These are phyloP conservation scores for Darevskia nairensis DNA, from an alignment of 2,797 vertebrate genomes.

Conservation along the genomic window DNA sequence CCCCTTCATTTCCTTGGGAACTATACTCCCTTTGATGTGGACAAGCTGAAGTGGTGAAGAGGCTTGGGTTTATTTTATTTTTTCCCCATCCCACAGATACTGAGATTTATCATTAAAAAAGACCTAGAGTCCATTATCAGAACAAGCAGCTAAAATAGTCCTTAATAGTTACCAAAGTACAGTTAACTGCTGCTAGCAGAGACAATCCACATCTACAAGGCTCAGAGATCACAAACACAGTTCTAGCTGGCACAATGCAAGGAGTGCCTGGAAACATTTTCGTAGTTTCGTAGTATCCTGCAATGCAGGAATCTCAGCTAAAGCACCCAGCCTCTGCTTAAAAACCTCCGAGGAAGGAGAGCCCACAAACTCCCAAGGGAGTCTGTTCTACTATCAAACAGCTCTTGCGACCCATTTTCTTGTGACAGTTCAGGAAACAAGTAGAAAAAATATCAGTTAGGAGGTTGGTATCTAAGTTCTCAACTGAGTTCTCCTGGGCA, in stretches of 20 bases:
- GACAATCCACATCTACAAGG: neutral
- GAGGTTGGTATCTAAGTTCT: neutral
- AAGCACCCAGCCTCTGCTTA: too few relatives aligned
- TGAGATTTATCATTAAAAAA: neutral
- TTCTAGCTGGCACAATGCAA: neutral
- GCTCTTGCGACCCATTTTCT: neutral
- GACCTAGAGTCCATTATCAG: neutral
- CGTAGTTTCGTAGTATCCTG: too few relatives aligned
- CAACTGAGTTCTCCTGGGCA: neutral
- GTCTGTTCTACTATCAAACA: too few relatives aligned
- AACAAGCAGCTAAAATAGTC: neutral
- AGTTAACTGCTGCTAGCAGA: neutral
- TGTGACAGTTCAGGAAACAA: neutral
- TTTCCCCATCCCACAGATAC: neutral
- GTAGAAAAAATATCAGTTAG: neutral
- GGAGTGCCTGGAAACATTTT: neutral
- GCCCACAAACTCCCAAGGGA: too few relatives aligned
- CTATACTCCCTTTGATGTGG: conserved; percentile 11
- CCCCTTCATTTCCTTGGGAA: conserved; percentile 12
- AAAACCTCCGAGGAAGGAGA: too few relatives aligned
- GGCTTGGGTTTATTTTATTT: neutral
- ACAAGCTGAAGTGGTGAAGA: neutral
- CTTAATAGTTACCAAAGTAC: neutral
- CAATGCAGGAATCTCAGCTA: too few relatives aligned
- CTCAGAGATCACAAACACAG: neutral